Conservation (phyloP, 1,140 invertebrate species). For the Pachypsylla venusta region DNA sequence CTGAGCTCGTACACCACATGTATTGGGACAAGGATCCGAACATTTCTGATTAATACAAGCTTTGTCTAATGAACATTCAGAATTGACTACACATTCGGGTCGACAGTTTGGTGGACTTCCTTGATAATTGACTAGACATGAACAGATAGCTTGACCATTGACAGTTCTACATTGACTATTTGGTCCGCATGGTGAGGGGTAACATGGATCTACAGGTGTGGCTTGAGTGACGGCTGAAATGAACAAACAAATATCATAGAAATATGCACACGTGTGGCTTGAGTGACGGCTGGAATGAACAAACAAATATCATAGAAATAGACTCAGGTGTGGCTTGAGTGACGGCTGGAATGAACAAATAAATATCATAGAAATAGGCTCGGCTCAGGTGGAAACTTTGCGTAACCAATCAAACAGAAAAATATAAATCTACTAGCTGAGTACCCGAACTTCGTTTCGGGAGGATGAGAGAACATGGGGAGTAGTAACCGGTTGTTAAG, state of each 20-base stretch:
- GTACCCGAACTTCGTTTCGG: too few species aligned
- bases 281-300: not conserved
- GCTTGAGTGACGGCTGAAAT: slow-evolving; percentile 7
- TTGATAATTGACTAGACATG: slow-evolving; percentile 39
- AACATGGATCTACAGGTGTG: slow-evolving; percentile 35
- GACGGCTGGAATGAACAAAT: not conserved
- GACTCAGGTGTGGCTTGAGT: slow-evolving; percentile 24
- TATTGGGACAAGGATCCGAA: slow-evolving; percentile 41
- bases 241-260: too few species aligned
- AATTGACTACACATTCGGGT: slow-evolving; percentile 38
- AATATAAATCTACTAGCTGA: too few species aligned
- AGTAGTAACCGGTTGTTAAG: too few species aligned
- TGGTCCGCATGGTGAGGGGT: slow-evolving; percentile 53
- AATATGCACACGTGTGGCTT: slow-evolving; percentile 26
- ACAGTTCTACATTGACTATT: slow-evolving; percentile 44
- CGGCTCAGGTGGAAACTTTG: too few species aligned
- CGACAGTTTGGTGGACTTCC: slow-evolving; percentile 38
- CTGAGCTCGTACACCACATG: slow-evolving; percentile 41
- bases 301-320: too few species aligned
- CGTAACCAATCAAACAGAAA: too few species aligned
- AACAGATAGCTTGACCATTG: slow-evolving; percentile 37
- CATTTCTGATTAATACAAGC: slow-evolving; percentile 42
- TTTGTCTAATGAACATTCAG: slow-evolving; percentile 39
- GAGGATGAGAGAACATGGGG: too few species aligned
- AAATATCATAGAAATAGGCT: too few species aligned